Conservation (phyloP, 2,797 vertebrate genomes). For the Cuculus canorus region DNA sequence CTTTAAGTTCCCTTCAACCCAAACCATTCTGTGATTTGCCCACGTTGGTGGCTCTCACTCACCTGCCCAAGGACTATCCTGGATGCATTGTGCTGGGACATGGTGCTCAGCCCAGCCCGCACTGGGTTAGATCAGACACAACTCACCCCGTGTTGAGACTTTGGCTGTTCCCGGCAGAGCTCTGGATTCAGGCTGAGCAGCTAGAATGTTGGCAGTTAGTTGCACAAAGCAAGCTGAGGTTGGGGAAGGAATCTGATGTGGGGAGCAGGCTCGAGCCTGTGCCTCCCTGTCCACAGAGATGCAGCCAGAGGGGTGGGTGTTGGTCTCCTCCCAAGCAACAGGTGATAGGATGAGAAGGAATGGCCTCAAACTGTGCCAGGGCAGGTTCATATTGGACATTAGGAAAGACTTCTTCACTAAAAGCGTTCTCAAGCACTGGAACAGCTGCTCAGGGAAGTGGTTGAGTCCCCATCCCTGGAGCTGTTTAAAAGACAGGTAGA, state of each 20-base stretch:
- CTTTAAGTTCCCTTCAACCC: too few species aligned
- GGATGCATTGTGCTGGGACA: neutral
- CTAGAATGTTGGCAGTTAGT: neutral
- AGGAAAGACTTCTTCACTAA: too few species aligned
- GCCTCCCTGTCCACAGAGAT: neutral
- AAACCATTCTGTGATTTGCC: neutral
- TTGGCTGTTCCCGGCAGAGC: neutral
- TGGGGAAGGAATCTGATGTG: neutral
- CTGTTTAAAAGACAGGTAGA: too few species aligned
- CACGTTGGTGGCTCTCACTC: fast-evolving
- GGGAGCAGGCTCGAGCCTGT: too few species aligned
- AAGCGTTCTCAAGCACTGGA: too few species aligned
- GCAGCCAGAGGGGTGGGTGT: neutral
- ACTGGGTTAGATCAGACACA: neutral
- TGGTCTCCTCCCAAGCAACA: too few species aligned
- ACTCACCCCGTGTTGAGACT: fast-evolving
- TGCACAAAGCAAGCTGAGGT: neutral
- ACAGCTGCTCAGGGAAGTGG: too few species aligned
- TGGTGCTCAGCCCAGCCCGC: neutral
- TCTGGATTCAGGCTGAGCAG: neutral
- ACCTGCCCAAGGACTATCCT: fast-evolving
- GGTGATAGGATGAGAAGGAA: too few species aligned
- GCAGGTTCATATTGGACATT: too few species aligned
- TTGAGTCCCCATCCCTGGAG: too few species aligned
- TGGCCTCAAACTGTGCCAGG: too few species aligned